These are phyloP conservation scores for Scaptomyza caliginosa DNA, from an alignment of 2,888 invertebrate species.

Conservation along the genomic window DNA sequence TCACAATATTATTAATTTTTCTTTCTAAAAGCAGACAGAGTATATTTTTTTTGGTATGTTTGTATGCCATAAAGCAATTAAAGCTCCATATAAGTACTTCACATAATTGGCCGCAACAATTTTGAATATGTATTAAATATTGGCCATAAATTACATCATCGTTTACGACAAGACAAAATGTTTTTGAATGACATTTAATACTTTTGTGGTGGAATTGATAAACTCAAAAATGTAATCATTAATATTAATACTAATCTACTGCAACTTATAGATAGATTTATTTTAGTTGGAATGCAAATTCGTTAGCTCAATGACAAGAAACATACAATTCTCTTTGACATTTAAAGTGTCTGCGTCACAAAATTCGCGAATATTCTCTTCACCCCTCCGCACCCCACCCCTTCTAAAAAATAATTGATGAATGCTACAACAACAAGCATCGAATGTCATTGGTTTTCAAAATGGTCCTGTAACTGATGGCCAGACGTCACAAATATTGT, in stretches of 20 bases:
- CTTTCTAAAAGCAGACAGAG: not conserved
- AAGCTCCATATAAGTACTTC: constrained; percentile 69
- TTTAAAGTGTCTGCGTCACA: constrained; percentile 69
- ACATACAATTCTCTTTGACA: constrained; percentile 26
- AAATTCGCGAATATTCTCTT: constrained; percentile 45
- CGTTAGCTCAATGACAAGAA: constrained; percentile 30
- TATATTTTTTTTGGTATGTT: constrained; percentile 44
- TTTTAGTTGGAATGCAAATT: constrained; percentile 59
- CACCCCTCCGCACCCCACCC: no score
- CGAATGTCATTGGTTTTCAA: constrained; percentile 35
- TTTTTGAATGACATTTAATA: constrained; percentile 44
- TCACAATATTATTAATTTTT: no score
- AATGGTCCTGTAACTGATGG: constrained; percentile 66
- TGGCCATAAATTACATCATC: constrained; percentile 75
- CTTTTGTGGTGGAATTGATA: constrained; percentile 21
- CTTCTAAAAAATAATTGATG: constrained; percentile 64
- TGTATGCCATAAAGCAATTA: constrained; percentile 59
- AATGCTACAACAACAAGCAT: constrained; percentile 61
- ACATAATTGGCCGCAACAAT: constrained; percentile 65
- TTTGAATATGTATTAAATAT: constrained; percentile 57
- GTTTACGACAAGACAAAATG: constrained; percentile 33
- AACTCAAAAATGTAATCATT: constrained; percentile 42
- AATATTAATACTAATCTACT: constrained; percentile 54
- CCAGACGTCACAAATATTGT: constrained; percentile 58
- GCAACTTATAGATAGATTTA: constrained; percentile 25